Base-by-base conservation (phyloP, 2,113 vertebrate species). In the Psophia crepitans region DNA sequence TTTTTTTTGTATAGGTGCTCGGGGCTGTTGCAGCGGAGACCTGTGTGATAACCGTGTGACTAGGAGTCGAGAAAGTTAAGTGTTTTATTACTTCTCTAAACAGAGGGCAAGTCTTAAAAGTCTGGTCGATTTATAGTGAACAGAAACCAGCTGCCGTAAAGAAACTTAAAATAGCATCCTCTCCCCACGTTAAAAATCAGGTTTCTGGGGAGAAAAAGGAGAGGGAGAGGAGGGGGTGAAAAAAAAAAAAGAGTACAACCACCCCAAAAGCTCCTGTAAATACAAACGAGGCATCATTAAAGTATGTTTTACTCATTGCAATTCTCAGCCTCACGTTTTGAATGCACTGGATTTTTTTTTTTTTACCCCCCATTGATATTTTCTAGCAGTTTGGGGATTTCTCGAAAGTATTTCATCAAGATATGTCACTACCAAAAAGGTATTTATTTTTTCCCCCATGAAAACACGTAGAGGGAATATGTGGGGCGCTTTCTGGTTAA, bases 51-150 rank as follows among this genome's bases (percentile, higher is more conserved):
- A 96, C 96, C 97, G 97, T 97, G 96, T 97, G 97, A 97, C 97
- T 97, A 78, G 94, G 93, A 97, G 97, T 92, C 97, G 94, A 80
- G 98, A 96, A 98, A 98, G 97, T 98, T 97, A 98, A 98, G 98
- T 98, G 97, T 98, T 98, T 98, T 98, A 98, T 98, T 97, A 98
- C 96, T 89, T 97, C 96, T 98, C 97, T 97, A 98, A 98, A 98
- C 98, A 98, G 98, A 98, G 98, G 98, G 98, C 98, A 98, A 98
- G 94, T 97, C 97, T 96, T 98, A 98, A 97, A 98, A 98, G 98
- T 97, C 98, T 97, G 81, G 33, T 97, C 79, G 95, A 97, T 98
- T 98, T 98, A 98, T 98, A 98, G 98, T 89, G 97, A 98, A 97
- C 96, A 98, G 97, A 98, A 98, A 98, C 95, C 97, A 98, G 98